Percentiles rank a stretch among this genome's conserved stretches.
Conservation (phyloP, 2,797 vertebrate genomes). For the Ptychadena robeensis region DNA sequence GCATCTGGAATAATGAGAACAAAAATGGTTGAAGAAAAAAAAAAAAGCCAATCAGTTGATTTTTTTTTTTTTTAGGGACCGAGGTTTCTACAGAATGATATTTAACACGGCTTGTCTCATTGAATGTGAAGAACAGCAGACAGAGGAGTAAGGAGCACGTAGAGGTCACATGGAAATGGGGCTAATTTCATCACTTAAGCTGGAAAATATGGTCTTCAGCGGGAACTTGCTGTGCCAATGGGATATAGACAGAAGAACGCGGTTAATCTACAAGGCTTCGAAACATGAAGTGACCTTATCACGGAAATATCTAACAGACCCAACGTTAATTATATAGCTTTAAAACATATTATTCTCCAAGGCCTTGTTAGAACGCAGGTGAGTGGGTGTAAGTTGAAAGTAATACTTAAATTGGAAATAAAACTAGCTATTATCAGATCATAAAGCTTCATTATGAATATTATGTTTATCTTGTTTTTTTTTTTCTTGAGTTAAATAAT, state of each 20-base stretch:
- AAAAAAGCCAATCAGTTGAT: slow-evolving; percentile 11
- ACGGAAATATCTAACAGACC: slow-evolving; percentile 47
- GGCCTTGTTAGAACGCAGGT: slow-evolving; percentile 50
- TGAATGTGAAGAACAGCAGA: neutral
- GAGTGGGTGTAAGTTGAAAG: slow-evolving; percentile 39
- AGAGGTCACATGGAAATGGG: slow-evolving; percentile 37
- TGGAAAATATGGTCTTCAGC: slow-evolving; percentile 13
- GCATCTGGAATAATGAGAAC: slow-evolving; percentile 40
- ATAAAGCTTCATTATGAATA: slow-evolving; percentile 42
- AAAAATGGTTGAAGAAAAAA: neutral
- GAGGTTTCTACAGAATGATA: slow-evolving; percentile 14
- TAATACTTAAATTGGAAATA: slow-evolving; percentile 48
- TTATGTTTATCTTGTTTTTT: slow-evolving; percentile 12
- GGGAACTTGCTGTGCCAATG: neutral
- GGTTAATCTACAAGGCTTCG: slow-evolving; percentile 26
- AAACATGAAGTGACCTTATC: slow-evolving; percentile 55
- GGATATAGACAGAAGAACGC: slow-evolving; percentile 13
- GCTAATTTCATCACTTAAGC: slow-evolving; percentile 39
- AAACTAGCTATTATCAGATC: slow-evolving; percentile 30
- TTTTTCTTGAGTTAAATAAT: slow-evolving; percentile 6
- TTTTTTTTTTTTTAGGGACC: slow-evolving; percentile 14
- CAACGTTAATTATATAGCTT: slow-evolving; percentile 48
- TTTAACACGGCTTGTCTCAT: slow-evolving; percentile 20
- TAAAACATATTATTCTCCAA: slow-evolving; percentile 48
- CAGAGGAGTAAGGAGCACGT: neutral